Evolutionary conservation across 2,888 invertebrate species (phyloP).

Genomic region (Meta bourneti): DNA sequence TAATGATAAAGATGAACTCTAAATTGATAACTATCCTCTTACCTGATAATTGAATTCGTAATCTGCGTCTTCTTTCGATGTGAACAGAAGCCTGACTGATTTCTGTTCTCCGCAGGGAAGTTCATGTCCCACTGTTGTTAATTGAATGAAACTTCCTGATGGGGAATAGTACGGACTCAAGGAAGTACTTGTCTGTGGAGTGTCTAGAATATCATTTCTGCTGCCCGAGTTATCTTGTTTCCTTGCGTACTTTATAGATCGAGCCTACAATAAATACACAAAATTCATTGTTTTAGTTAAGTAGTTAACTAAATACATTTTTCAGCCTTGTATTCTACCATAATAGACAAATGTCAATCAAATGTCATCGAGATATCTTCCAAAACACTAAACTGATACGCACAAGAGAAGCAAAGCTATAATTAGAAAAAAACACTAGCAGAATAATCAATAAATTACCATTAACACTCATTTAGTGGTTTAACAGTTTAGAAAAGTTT

Average conservation of each 20-base stretch:
- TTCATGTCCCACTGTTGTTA: constrained; percentile 27
- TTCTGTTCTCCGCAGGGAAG: constrained; percentile 51
- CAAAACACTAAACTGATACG: too few species aligned
- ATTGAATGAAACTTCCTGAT: constrained; percentile 66
- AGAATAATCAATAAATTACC: too few species aligned
- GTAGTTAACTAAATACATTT: too few species aligned
- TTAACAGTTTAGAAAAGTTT: too few species aligned
- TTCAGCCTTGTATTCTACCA: too few species aligned
- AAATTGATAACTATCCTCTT: neutral
- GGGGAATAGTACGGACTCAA: constrained; percentile 68
- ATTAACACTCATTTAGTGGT: too few species aligned
- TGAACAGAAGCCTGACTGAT: constrained; percentile 47
- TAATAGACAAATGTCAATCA: too few species aligned
- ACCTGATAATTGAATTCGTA: constrained; percentile 68
- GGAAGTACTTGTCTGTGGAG: constrained; percentile 36
- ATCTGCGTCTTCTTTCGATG: constrained; percentile 42
- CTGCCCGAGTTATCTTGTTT: neutral
- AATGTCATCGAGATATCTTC: too few species aligned
- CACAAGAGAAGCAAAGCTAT: too few species aligned
- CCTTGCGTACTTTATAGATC: constrained; percentile 53
- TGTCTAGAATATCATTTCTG: neutral
- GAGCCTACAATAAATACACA: constrained; percentile 37
- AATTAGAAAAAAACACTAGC: too few species aligned
- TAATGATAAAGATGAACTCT: neutral
- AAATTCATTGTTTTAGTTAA: too few species aligned